Evolutionary conservation across 2,797 vertebrate species (phyloP).

Genomic region (Sciaenops ocellatus): DNA sequence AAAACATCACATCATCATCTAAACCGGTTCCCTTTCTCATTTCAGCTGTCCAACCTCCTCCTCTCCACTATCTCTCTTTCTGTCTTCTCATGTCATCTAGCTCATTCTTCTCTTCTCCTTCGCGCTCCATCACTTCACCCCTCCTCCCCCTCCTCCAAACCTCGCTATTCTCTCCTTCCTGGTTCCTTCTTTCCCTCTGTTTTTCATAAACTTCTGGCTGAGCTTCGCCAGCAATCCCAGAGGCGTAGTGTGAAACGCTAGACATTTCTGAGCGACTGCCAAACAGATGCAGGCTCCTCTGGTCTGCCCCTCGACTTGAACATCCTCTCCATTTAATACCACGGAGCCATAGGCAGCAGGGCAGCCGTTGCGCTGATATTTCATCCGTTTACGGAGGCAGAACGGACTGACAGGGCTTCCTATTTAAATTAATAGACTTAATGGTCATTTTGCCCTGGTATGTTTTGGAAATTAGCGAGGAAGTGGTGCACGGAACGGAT

Average conservation of each 20-base stretch:
- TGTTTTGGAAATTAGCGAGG: constrained; percentile 1
- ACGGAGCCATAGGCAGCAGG: constrained; percentile 41
- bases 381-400: constrained; percentile 30
- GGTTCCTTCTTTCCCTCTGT: constrained; percentile 68
- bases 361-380: constrained; percentile 41
- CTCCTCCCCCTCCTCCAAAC: neutral
- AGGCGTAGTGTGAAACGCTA: constrained; percentile 83
- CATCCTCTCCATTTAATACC: constrained; percentile 71
- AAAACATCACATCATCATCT: constrained; percentile 78
- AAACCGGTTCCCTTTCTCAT: constrained; percentile 61
- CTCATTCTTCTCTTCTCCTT: constrained; percentile 68
- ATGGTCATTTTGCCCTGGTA: constrained; percentile 22
- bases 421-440: constrained; percentile 6
- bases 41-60: constrained; percentile 68
- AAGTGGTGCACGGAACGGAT: neutral
- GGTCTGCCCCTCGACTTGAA: constrained; percentile 70
- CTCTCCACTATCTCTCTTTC: constrained; percentile 66
- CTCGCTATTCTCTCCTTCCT: constrained; percentile 37
- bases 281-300: constrained; percentile 83
- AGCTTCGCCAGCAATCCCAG: constrained; percentile 73
- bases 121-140: constrained; percentile 46
- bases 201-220: constrained; percentile 85
- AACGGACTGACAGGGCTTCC: constrained; percentile 27
- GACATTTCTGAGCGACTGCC: constrained; percentile 80
- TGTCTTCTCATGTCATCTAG: constrained; percentile 71